Evolutionary conservation across 2,888 invertebrate species (phyloP).

Genomic region (Callimorpha dominula): DNA sequence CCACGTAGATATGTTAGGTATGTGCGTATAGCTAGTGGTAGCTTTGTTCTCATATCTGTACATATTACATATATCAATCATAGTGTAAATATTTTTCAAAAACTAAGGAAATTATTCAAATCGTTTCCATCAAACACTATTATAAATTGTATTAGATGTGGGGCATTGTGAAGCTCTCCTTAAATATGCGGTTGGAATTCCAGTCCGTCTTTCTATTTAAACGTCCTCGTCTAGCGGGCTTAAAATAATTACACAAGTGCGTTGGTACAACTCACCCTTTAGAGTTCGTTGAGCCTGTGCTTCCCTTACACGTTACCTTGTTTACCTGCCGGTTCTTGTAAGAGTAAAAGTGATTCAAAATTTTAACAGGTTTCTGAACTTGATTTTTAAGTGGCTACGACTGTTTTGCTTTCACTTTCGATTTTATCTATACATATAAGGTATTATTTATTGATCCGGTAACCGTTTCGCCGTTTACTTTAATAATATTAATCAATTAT

Average conservation of each 20-base stretch:
- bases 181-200: constrained; percentile 74
- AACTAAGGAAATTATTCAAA: background rate
- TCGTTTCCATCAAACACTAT: no score
- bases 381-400: constrained; percentile 49
- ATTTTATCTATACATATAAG: constrained; percentile 37
- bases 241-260: constrained; percentile 86
- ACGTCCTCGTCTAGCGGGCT: constrained; percentile 74
- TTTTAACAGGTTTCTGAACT: constrained; percentile 70
- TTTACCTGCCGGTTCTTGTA: constrained; percentile 57
- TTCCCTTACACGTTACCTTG: constrained; percentile 55
- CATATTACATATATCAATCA: no score
- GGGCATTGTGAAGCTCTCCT: constrained; percentile 47
- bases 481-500: constrained; percentile 26
- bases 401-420: constrained; percentile 72
- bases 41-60: background rate
- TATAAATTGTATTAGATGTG: constrained; percentile 15
- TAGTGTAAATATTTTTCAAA: background rate
- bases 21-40: background rate
- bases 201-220: constrained; percentile 72
- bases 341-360: constrained; percentile 65
- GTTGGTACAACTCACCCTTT: constrained; percentile 65
- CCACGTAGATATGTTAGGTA: background rate
- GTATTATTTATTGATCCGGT: constrained; percentile 40
- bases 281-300: constrained; percentile 67
- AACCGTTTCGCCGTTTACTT: constrained; percentile 18